Conservation (phyloP, 2,113 vertebrate genomes). For the Gambusia affinis region DNA sequence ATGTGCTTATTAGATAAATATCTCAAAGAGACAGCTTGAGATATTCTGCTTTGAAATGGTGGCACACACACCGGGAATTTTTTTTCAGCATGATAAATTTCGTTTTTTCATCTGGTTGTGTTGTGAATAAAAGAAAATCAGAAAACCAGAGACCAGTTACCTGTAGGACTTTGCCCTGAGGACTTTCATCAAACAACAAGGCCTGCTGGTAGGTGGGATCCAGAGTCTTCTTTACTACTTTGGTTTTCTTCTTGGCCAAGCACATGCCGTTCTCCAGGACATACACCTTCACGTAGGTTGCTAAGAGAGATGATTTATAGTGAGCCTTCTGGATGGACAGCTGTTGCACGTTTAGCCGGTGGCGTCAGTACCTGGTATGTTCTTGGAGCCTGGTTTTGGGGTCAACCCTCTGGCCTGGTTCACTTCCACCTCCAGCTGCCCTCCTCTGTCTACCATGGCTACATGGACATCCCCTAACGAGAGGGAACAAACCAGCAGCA, state of each 20-base stretch:
- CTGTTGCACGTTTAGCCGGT: not conserved
- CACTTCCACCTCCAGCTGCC: constrained; percentile 96
- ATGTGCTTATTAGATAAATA: too few species aligned
- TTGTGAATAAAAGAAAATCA: not conserved
- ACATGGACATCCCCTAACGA: constrained; percentile 91
- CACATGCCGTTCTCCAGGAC: constrained; percentile 93
- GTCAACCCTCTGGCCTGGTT: constrained; percentile 93
- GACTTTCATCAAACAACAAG: constrained; percentile 94
- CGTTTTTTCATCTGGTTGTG: too few species aligned
- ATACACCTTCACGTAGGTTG: constrained; percentile 95
- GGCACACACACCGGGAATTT: too few species aligned
- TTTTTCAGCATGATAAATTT: too few species aligned
- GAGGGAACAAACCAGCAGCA: not conserved
- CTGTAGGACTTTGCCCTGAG: constrained; percentile 96
- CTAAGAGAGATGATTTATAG: constrained; percentile 66
- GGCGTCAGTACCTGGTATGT: constrained; percentile 85
- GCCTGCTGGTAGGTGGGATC: constrained; percentile 95
- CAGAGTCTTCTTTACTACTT: constrained; percentile 90
- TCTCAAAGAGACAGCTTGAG: too few species aligned
- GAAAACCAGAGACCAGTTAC: constrained; percentile 60
- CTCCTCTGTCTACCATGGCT: constrained; percentile 89
- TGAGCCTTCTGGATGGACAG: not conserved
- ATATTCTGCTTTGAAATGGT: too few species aligned
- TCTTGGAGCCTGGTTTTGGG: constrained; percentile 92
- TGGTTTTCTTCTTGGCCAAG: constrained; percentile 98